Conservation (phyloP, 1,140 invertebrate genomes). For the Pectinophora gossypiella region DNA sequence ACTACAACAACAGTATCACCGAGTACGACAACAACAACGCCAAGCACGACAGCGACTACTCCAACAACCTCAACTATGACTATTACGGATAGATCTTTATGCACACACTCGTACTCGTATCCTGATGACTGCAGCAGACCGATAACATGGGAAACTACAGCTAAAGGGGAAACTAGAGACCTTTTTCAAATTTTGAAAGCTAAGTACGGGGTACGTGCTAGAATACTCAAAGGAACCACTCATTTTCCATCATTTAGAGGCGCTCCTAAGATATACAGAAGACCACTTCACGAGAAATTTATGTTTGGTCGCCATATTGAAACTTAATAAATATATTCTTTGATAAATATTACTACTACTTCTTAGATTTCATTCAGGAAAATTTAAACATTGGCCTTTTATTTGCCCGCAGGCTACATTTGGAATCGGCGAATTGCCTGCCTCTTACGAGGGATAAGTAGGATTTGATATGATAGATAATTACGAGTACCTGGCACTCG, state of each 20-base stretch:
- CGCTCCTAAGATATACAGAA: background rate
- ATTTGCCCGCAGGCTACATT: too few species aligned
- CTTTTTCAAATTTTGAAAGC: conserved; percentile 51
- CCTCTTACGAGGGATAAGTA: too few species aligned
- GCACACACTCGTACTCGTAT: background rate
- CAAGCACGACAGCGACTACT: too few species aligned
- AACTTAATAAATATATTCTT: background rate
- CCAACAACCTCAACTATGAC: background rate
- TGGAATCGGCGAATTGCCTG: too few species aligned
- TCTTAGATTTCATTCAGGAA: too few species aligned
- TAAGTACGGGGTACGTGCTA: conserved; percentile 33
- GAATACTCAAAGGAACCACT: conserved; percentile 35
- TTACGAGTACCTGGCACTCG: too few species aligned
- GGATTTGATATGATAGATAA: too few species aligned
- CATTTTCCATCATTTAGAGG: conserved; percentile 27
- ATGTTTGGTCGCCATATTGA: conserved; percentile 32
- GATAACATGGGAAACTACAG: conserved; percentile 52
- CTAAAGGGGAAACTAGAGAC: conserved; percentile 53
- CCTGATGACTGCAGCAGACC: background rate
- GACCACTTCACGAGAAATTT: conserved; percentile 18
- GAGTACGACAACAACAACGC: background rate
- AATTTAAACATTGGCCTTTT: too few species aligned
- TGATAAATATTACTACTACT: too few species aligned
- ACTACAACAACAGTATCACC: background rate
- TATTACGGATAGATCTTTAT: background rate